A percentile compares a stretch with the other conserved stretches of the same genome.
phyloP scores from a whole-genome alignment of 2,797 vertebrate species.

The Cryptoblepharus egeriae region DNA sequence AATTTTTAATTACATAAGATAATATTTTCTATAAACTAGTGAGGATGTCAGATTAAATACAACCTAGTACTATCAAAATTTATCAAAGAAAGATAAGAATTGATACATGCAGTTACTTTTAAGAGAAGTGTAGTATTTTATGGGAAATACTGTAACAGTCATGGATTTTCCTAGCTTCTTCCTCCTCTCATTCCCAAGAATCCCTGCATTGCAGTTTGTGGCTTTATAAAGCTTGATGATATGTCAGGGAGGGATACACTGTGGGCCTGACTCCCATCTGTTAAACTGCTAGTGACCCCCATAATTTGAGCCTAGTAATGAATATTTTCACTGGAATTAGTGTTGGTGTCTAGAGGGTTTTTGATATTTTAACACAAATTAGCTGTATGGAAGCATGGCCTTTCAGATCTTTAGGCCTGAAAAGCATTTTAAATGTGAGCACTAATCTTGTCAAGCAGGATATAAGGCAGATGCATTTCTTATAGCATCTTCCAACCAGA shows the following conservation, averaged over 20 bases:
- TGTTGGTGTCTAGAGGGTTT: constrained; percentile 2
- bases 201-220: neutral
- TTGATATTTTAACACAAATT: constrained; percentile 23
- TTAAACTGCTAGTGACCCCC: constrained; percentile 15
- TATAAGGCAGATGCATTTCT: neutral
- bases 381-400: neutral
- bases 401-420: constrained; percentile 20
- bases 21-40: rapidly evolving
- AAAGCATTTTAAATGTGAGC: constrained; percentile 11
- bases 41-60: neutral
- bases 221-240: neutral
- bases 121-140: neutral
- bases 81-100: neutral
- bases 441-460: constrained; percentile 19
- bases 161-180: neutral
- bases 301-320: constrained; percentile 18
- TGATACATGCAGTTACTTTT: neutral
- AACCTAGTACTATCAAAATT: neutral
- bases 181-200: neutral
- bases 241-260: neutral
- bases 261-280: constrained; percentile 16
- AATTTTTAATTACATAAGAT: too few species aligned
- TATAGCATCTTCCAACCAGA: neutral
- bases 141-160: neutral
- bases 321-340: constrained; percentile 27